Conservation (phyloP, 2,797 vertebrate species). For the Denticeps clupeoides region DNA sequence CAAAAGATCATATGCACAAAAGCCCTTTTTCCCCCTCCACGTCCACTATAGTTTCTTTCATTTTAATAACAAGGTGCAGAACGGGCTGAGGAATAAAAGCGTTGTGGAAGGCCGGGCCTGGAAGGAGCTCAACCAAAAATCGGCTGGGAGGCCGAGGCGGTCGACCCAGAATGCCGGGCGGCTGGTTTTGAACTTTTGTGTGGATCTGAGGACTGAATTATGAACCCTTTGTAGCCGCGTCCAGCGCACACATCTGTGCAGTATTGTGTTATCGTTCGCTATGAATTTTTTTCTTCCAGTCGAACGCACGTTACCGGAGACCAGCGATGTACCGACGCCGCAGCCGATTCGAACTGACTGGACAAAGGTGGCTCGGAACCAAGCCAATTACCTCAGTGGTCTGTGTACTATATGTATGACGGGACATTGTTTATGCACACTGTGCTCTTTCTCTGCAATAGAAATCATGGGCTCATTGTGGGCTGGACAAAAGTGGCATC, state of each 20-base stretch:
- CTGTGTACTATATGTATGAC: constrained; percentile 20
- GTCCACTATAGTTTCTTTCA: constrained; percentile 46
- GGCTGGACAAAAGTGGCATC: constrained; percentile 46
- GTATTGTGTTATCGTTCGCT: too few relatives aligned
- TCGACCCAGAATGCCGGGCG: background rate
- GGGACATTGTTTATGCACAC: constrained; percentile 28
- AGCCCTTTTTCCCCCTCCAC: constrained; percentile 54
- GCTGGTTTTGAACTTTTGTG: background rate
- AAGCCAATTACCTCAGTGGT: constrained; percentile 25
- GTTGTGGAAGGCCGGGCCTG: constrained; percentile 28
- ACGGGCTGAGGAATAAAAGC: constrained; percentile 49
- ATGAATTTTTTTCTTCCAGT: background rate
- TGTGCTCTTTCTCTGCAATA: constrained; percentile 27
- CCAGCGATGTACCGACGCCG: constrained; percentile 10
- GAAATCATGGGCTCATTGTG: constrained; percentile 39
- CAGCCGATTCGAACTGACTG: constrained; percentile 28
- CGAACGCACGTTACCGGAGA: background rate
- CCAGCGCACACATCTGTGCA: too few relatives aligned
- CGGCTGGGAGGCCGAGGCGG: background rate
- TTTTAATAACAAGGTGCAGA: constrained; percentile 57
- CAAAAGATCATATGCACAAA: constrained; percentile 63
- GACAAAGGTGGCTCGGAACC: constrained; percentile 24
- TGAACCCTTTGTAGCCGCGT: too few relatives aligned
- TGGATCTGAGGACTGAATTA: too few relatives aligned
- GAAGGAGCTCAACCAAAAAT: constrained; percentile 27